phyloP scores from a whole-genome alignment of 2,888 invertebrate species.

The Anarsia innoxiella region DNA sequence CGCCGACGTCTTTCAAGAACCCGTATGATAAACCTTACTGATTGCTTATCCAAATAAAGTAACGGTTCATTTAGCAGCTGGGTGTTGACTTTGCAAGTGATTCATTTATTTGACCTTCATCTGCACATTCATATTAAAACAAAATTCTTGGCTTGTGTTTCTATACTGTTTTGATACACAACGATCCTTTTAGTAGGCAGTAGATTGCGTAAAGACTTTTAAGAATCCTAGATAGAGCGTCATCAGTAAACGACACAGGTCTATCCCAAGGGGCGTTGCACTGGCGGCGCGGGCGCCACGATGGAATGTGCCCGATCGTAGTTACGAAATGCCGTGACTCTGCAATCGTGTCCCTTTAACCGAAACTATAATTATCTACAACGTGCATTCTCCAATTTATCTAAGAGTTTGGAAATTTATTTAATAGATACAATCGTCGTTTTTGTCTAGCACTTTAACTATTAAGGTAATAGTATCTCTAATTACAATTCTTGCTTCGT shows the following conservation, averaged over 20 bases:
- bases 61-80: not conserved
- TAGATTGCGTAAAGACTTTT: no score
- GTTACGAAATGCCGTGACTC: constrained; percentile 68
- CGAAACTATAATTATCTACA: constrained; percentile 29
- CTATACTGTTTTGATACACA: no score
- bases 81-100: constrained; percentile 5
- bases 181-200: no score
- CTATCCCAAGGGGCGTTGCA: constrained; percentile 62
- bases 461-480: constrained; percentile 30
- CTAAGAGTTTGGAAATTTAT: no score
- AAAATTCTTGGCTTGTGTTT: no score
- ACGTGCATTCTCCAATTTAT: no score
- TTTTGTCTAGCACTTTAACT: constrained; percentile 6
- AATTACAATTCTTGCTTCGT: constrained; percentile 39
- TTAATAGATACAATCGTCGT: no score
- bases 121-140: constrained; percentile 6
- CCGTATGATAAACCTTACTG: not conserved
- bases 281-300: constrained; percentile 30
- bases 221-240: no score
- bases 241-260: constrained; percentile 50
- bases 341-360: constrained; percentile 43
- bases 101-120: constrained; percentile 4
- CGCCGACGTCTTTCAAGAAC: not conserved
- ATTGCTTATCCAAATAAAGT: not conserved
- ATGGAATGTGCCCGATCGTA: constrained; percentile 66